phyloP scores from a whole-genome alignment of 2,113 vertebrate genomes.

The Gopherus evgoodei region DNA sequence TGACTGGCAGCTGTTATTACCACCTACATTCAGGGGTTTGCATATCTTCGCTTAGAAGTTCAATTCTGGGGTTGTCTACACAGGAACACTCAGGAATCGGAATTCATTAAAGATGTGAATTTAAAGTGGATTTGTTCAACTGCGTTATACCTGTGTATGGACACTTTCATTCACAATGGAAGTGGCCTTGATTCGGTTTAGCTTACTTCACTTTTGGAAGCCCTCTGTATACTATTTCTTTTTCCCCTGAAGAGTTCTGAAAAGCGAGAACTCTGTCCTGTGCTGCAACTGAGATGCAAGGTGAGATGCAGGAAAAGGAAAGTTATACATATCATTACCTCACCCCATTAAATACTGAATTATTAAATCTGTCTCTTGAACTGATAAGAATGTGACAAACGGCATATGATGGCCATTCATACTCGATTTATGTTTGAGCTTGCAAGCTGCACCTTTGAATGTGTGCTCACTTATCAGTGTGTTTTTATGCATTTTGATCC shows the following conservation, averaged over 20 bases:
- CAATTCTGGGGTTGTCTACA: too few species aligned
- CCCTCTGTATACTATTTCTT: too few species aligned
- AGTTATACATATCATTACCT: background rate
- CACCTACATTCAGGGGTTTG: too few species aligned
- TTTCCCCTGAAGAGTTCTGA: background rate
- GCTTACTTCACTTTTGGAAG: too few species aligned
- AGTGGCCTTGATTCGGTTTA: too few species aligned
- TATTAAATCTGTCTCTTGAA: slow-evolving; percentile 11
- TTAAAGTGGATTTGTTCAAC: too few species aligned
- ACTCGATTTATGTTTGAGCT: background rate
- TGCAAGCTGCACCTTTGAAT: background rate
- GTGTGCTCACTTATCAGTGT: background rate
- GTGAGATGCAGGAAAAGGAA: background rate
- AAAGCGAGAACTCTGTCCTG: background rate
- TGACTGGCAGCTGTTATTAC: too few species aligned
- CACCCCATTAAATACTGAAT: background rate
- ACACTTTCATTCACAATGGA: too few species aligned
- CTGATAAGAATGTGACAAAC: background rate
- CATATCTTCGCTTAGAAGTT: too few species aligned
- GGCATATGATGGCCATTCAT: background rate
- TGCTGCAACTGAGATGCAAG: background rate
- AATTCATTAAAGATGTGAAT: too few species aligned
- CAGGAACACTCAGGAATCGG: too few species aligned
- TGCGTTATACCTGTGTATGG: too few species aligned
- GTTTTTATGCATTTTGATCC: background rate